A percentile compares a stretch with the other conserved stretches of the same genome.
Evolutionary conservation across 2,888 invertebrate species (phyloP).

Genomic region (Dynastes tityus): DNA sequence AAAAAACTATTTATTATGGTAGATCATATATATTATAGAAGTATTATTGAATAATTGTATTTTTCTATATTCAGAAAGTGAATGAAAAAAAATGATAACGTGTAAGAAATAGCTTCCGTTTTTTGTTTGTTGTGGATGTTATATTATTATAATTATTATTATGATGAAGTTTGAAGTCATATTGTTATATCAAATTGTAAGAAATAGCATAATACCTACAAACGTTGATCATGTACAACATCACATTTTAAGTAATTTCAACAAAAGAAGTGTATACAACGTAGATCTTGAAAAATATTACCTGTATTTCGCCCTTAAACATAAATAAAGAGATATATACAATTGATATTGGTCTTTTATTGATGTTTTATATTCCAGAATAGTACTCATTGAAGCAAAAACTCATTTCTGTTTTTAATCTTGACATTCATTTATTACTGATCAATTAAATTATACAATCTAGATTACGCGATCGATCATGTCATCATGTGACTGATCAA

Average conservation of each 20-base stretch:
- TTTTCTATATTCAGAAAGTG: slow-evolving; percentile 63
- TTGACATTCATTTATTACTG: too few species aligned
- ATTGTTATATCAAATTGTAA: slow-evolving; percentile 51
- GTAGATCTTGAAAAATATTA: slow-evolving; percentile 63
- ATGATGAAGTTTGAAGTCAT: slow-evolving; percentile 50
- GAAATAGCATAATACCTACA: slow-evolving; percentile 59
- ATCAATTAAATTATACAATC: too few species aligned
- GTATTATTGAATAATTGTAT: slow-evolving; percentile 67
- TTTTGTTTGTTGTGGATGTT: slow-evolving; percentile 59
- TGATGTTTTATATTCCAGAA: neutral
- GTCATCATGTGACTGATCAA: too few species aligned
- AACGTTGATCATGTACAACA: slow-evolving; percentile 64
- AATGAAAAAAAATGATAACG: slow-evolving; percentile 48
- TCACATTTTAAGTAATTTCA: slow-evolving; percentile 63
- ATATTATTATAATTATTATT: slow-evolving; percentile 47
- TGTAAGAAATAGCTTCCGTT: slow-evolving; percentile 64
- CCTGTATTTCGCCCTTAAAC: slow-evolving; percentile 65
- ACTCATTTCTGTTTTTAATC: too few species aligned
- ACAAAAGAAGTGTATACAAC: slow-evolving; percentile 66
- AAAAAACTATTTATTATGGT: slow-evolving; percentile 68
- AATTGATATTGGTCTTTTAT: neutral
- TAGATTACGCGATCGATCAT: too few species aligned
- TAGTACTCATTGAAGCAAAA: neutral
- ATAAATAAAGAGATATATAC: slow-evolving; percentile 51
- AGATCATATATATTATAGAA: slow-evolving; percentile 62